Evolutionary conservation across 2,888 invertebrate genomes (phyloP), one percentile per base, ranked within the genome.

Genomic region (Papilio protenor): DNA sequence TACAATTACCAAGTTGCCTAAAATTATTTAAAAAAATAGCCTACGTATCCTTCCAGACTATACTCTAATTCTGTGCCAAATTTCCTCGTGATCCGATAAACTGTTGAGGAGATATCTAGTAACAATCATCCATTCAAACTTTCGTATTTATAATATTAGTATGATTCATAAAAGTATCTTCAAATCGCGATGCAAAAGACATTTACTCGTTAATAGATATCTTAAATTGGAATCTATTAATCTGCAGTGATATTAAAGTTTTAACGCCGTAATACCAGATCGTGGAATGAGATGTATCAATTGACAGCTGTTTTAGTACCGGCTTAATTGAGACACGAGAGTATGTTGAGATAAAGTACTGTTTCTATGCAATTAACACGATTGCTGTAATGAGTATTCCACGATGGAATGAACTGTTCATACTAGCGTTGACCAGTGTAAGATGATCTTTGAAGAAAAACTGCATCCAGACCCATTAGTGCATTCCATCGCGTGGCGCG

Each of bases 401-500:
- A 72, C 72, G 72, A 72, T n/a, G 52, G 52, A 27, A 70, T n/a
- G 14, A 75, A 75, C 66, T 66, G 64, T 75, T 75, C 66, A 69
- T 40, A 49, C 66, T 66, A 66, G 49, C 45, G 40, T 16, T 21
- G 55, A 33, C 66, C 33, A 55, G 66, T 52, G 16, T 66, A 75
- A 52, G 33, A 33, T 72, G 21, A 66, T 40, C 52, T 33, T 27
- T 1, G 49, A 27, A 40, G 73, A 74, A 77, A 77, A 77, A 74
- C 70, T 77, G 59, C 59, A 73, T 57, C 66, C 14, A 21, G 18
- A 10, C 70, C 49, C 74, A 69, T 73, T 77, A 73, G 69, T 59
- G 70, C 74, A 77, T 77, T 70, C 77, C 74, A 40, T 49, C 77
- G 77, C 77, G 73, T 74, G 77, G 74, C 23, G 69, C 73, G 73